These are phyloP conservation scores for Phoronis australis DNA, from an alignment of 2,888 invertebrate genomes.

Conservation along the genomic window DNA sequence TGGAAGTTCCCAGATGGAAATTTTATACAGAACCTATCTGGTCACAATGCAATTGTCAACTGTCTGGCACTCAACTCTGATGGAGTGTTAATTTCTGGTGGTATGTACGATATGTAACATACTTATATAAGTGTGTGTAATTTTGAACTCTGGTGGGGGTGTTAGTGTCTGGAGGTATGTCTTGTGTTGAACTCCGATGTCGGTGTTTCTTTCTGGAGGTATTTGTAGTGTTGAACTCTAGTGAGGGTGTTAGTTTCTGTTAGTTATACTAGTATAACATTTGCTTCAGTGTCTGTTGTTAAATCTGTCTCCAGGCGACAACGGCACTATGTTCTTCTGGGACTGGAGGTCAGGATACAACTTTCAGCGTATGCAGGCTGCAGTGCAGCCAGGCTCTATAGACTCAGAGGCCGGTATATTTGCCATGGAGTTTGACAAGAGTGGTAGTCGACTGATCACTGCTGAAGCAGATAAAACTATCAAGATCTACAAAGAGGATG, in stretches of 20 bases:
- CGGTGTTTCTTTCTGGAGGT: no score
- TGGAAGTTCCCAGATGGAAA: constrained; percentile 98
- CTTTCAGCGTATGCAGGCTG: constrained; percentile 79
- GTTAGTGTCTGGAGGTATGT: not conserved
- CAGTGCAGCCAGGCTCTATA: constrained; percentile 98
- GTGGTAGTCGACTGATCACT: constrained; percentile 90
- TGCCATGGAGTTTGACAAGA: constrained; percentile 89
- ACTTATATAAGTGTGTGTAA: no score
- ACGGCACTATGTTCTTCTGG: constrained; percentile 96
- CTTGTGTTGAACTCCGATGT: no score
- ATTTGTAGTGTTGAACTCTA: no score
- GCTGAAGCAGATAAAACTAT: constrained; percentile 99
- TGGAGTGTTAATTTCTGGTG: constrained; percentile 94
- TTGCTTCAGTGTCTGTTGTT: no score
- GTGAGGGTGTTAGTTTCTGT: no score
- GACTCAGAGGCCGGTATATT: constrained; percentile 98
- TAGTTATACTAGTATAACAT: no score
- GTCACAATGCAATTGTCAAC: constrained; percentile 96
- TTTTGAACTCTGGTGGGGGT: no score
- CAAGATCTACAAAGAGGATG: constrained; percentile 97
- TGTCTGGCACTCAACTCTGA: constrained; percentile 92
- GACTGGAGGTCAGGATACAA: constrained; percentile 99
- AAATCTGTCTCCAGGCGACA: constrained; percentile 66
- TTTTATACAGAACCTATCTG: constrained; percentile 93
- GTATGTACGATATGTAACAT: no score